Conservation (phyloP, 2,113 vertebrate genomes). For the Macrotus californicus region DNA sequence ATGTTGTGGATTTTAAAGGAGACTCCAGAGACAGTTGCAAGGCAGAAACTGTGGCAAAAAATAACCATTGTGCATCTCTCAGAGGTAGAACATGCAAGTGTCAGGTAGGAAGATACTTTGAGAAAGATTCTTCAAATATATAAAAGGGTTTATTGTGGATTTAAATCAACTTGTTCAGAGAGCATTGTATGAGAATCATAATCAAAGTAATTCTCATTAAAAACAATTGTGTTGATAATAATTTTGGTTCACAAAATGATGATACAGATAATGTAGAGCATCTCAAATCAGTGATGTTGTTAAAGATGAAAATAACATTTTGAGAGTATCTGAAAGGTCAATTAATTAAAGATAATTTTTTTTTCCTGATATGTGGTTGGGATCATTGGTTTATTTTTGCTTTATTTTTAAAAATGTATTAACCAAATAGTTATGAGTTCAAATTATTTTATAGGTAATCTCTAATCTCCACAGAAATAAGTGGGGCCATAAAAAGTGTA, state of each 20-base stretch:
- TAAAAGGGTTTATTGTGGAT: neutral
- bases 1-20: neutral
- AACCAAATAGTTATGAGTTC: neutral
- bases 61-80: neutral
- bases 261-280: neutral
- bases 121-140: neutral
- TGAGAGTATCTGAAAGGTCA: neutral
- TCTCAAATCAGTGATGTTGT: neutral
- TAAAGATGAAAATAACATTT: neutral
- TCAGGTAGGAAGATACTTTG: neutral
- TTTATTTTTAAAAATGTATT: neutral
- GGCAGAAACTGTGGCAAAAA: slow-evolving; percentile 8
- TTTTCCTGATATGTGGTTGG: neutral
- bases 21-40: neutral
- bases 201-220: neutral
- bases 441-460: slow-evolving; percentile 7
- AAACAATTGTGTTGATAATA: neutral
- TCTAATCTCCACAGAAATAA: neutral
- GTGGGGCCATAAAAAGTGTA: neutral
- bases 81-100: neutral
- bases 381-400: neutral
- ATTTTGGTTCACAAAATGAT: neutral
- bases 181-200: neutral
- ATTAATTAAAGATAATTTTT: neutral
- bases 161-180: neutral